phyloP scores from a whole-genome alignment of 2,113 vertebrate genomes.

The Cynopterus brachyotis region DNA sequence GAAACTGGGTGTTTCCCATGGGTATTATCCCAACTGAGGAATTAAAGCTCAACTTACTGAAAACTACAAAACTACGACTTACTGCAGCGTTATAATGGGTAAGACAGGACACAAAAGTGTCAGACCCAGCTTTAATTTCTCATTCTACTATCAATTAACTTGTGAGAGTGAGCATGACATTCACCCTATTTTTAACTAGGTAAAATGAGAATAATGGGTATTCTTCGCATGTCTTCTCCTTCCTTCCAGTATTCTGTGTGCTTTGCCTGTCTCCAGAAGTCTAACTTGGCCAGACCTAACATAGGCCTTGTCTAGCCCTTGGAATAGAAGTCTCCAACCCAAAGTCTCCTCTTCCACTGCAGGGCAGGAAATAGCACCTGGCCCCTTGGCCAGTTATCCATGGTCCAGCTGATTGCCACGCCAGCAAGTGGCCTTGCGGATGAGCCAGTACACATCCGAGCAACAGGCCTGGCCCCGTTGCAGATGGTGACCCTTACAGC shows the following conservation, averaged over 20 bases:
- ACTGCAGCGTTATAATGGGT: background rate
- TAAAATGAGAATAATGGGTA: background rate
- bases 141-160: background rate
- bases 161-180: background rate
- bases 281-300: background rate
- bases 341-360: background rate
- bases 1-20: background rate
- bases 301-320: background rate
- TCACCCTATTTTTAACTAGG: background rate
- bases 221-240: background rate
- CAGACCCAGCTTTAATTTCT: background rate
- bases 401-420: constrained; percentile 58
- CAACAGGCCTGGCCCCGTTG: constrained; percentile 82
- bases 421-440: constrained; percentile 76
- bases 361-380: background rate
- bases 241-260: background rate
- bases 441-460: constrained; percentile 80
- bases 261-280: background rate
- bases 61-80: constrained; percentile 34
- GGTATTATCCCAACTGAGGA: background rate
- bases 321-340: background rate
- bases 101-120: background rate
- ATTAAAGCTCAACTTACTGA: background rate
- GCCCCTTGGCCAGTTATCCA: background rate
- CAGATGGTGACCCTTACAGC: constrained; percentile 86